Percentiles rank a stretch among this genome's conserved stretches.
These are phyloP conservation scores for Eulithis prunata DNA, from an alignment of 2,888 invertebrate genomes.

Conservation along the genomic window DNA sequence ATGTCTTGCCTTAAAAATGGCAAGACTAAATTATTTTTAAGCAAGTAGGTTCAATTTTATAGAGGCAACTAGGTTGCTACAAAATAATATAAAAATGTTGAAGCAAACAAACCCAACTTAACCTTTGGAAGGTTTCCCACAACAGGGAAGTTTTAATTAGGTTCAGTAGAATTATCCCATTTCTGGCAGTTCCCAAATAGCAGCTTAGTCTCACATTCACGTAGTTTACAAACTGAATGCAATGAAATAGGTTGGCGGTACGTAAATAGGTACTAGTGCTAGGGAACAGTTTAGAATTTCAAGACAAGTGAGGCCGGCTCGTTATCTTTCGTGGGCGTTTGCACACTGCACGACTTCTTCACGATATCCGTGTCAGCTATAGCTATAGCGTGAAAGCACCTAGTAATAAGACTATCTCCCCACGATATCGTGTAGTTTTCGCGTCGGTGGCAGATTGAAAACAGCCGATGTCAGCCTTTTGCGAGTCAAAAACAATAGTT, in stretches of 20 bases:
- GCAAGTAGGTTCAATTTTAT: too few relatives aligned
- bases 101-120: conserved; percentile 7
- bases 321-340: too few relatives aligned
- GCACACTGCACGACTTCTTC: too few relatives aligned
- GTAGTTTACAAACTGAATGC: conserved; percentile 16
- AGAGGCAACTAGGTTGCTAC: neutral
- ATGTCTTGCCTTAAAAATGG: too few relatives aligned
- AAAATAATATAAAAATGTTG: conserved; percentile 1
- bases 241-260: conserved; percentile 13
- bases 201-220: conserved; percentile 7
- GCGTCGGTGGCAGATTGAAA: conserved; percentile 22
- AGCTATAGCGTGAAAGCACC: too few relatives aligned
- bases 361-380: too few relatives aligned
- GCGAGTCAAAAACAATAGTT: conserved; percentile 42
- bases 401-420: too few relatives aligned
- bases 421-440: too few relatives aligned
- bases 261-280: conserved; percentile 7
- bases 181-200: conserved; percentile 17
- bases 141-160: conserved; percentile 22
- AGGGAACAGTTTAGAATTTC: conserved; percentile 51
- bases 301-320: conserved; percentile 47
- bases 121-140: conserved; percentile 12
- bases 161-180: conserved; percentile 16
- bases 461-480: conserved; percentile 39
- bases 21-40: too few relatives aligned